phyloP scores from a whole-genome alignment of 2,113 vertebrate species.

The Percina caprodes region DNA sequence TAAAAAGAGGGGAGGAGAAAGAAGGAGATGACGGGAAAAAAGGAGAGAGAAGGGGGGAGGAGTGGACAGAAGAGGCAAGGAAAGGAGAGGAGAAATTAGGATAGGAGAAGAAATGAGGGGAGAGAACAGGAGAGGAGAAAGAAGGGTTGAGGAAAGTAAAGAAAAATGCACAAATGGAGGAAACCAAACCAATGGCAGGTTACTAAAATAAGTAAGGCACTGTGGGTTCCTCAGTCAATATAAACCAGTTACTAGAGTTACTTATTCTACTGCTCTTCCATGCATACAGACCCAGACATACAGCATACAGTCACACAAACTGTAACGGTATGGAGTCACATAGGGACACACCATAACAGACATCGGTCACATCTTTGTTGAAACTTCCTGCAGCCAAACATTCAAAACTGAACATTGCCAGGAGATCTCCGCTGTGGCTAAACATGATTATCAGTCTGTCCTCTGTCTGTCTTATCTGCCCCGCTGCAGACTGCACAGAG shows the following conservation, averaged over 20 bases:
- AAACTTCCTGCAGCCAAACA: conserved; percentile 28
- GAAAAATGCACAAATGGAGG: not conserved
- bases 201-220: not conserved
- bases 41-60: not conserved
- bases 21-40: not conserved
- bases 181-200: conserved; percentile 1
- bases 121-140: not conserved
- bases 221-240: not conserved
- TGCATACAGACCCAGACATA: not conserved
- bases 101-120: not conserved
- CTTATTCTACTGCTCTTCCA: not conserved
- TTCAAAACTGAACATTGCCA: conserved; percentile 23
- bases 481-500: conserved; percentile 64
- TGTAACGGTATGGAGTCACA: conserved; percentile 39
- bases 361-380: conserved; percentile 1
- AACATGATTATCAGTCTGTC: conserved; percentile 71
- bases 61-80: not conserved
- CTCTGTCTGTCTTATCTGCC: conserved; percentile 73
- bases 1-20: not conserved
- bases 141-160: not conserved
- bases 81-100: not conserved
- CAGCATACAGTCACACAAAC: not conserved
- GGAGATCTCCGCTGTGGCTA: conserved; percentile 47
- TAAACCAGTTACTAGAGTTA: not conserved
- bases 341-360: conserved; percentile 46